These are phyloP conservation scores for Lycia hirtaria DNA, from an alignment of 2,888 invertebrate genomes.

Conservation along the genomic window DNA sequence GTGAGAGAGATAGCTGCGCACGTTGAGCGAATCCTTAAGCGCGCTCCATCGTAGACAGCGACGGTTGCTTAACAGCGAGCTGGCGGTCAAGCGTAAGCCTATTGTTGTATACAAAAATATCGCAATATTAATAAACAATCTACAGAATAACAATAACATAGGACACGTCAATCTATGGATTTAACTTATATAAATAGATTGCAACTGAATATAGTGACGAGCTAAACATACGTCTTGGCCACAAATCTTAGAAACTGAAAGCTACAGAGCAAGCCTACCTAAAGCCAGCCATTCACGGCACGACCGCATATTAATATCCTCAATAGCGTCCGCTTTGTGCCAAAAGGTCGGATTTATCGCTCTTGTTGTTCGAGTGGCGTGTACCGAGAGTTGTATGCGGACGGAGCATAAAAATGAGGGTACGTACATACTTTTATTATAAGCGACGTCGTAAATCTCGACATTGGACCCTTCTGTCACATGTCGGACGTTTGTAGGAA, in stretches of 20 bases:
- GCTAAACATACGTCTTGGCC: background rate
- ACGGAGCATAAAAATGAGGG: constrained; percentile 28
- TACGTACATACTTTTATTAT: constrained; percentile 21
- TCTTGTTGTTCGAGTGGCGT: constrained; percentile 48
- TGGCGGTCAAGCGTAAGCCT: too few species aligned
- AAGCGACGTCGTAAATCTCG: constrained; percentile 27
- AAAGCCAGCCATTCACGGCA: constrained; percentile 47
- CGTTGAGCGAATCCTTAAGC: too few species aligned
- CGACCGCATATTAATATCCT: constrained; percentile 59
- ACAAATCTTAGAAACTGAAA: constrained; percentile 13
- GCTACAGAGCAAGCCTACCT: constrained; percentile 13
- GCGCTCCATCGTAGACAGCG: too few species aligned
- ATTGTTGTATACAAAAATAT: too few species aligned
- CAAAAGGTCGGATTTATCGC: constrained; percentile 58
- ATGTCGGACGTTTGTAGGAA: background rate
- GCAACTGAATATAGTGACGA: too few species aligned
- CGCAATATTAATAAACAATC: too few species aligned
- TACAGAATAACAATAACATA: too few species aligned
- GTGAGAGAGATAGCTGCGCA: too few species aligned
- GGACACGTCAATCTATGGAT: too few species aligned
- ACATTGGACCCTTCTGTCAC: constrained; percentile 17
- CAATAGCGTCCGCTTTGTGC: constrained; percentile 54
- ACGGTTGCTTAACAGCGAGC: too few species aligned
- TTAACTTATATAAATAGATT: too few species aligned
- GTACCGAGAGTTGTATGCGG: constrained; percentile 26